These are phyloP conservation scores for Ephestia elutella DNA, from an alignment of 1,140 invertebrate species.

Conservation along the genomic window DNA sequence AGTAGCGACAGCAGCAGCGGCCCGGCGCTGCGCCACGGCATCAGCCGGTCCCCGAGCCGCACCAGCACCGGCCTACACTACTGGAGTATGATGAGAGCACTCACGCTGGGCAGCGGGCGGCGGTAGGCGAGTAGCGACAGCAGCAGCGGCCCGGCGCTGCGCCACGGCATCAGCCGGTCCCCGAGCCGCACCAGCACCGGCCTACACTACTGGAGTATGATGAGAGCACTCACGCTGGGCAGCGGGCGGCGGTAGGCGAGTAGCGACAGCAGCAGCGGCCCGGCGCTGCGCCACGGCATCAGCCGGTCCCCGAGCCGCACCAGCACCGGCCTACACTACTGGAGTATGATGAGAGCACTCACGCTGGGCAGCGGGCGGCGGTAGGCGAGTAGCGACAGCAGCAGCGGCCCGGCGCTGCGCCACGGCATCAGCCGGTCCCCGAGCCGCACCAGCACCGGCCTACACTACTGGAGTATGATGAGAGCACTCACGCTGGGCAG, in stretches of 20 bases:
- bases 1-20: constrained; percentile 90
- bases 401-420: constrained; percentile 88
- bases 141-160: constrained; percentile 89
- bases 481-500: constrained; percentile 81
- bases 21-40: constrained; percentile 91
- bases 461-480: too few relatives aligned
- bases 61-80: constrained; percentile 93
- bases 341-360: too few relatives aligned
- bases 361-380: constrained; percentile 85
- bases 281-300: constrained; percentile 91
- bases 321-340: constrained; percentile 92
- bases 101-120: constrained; percentile 82
- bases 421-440: constrained; percentile 93
- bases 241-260: constrained; percentile 89
- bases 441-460: constrained; percentile 91
- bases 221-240: constrained; percentile 78
- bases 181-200: constrained; percentile 91
- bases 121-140: constrained; percentile 89
- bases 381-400: constrained; percentile 89
- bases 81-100: too few relatives aligned
- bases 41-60: constrained; percentile 89
- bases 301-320: constrained; percentile 91
- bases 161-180: constrained; percentile 92
- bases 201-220: too few relatives aligned
- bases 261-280: constrained; percentile 89